A percentile compares a stretch with the other conserved stretches of the same genome.
Evolutionary conservation across 2,113 vertebrate genomes (phyloP).

Genomic region (Bucco capensis): DNA sequence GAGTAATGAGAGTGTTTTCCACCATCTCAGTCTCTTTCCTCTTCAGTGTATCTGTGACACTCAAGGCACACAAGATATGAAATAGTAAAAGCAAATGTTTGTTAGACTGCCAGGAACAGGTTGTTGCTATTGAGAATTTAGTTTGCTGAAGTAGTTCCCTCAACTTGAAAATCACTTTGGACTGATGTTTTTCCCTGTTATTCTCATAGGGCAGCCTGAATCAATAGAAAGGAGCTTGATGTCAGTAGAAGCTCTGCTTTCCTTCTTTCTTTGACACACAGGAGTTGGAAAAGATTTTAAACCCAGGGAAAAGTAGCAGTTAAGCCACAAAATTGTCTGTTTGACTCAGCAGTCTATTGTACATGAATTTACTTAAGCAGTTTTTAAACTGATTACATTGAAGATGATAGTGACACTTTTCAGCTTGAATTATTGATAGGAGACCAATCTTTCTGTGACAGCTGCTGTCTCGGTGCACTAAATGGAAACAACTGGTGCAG

Average conservation of each 20-base stretch:
- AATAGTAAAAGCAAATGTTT: neutral
- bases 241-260: neutral
- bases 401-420: neutral
- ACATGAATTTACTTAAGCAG: neutral
- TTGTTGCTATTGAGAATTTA: neutral
- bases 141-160: neutral
- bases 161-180: neutral
- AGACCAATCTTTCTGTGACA: neutral
- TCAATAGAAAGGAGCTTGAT: neutral
- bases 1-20: neutral
- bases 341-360: neutral
- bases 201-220: neutral
- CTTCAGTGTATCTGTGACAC: neutral
- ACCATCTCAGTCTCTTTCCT: neutral
- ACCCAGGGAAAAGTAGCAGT: neutral
- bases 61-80: neutral
- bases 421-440: neutral
- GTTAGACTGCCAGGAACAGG: neutral
- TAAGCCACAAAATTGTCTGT: neutral
- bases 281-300: neutral
- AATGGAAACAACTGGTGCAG: neutral
- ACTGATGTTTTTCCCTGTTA: neutral
- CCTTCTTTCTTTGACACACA: neutral
- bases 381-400: neutral
- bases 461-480: neutral